Conservation (phyloP, 1,140 invertebrate genomes). For the Drosophila yakuba region DNA sequence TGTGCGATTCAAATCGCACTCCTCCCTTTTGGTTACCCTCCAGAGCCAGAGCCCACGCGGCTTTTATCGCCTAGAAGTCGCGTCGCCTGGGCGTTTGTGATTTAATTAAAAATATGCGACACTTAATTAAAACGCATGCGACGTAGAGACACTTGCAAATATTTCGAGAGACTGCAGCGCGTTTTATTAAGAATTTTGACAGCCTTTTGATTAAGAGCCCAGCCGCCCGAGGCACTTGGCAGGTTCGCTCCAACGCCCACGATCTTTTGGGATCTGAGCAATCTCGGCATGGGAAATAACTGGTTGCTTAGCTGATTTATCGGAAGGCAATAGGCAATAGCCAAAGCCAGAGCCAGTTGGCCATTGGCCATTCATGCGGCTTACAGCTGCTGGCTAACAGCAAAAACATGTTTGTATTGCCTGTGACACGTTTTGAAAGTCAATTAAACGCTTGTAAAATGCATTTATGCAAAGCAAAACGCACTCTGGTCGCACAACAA, state of each 20-base stretch:
- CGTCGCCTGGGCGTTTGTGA: slow-evolving; percentile 64
- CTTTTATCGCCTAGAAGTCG: slow-evolving; percentile 49
- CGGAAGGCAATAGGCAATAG: slow-evolving; percentile 20
- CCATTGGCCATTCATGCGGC: slow-evolving; percentile 63
- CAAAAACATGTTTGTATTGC: slow-evolving; percentile 61
- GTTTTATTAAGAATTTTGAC: slow-evolving; percentile 79
- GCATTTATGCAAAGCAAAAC: slow-evolving; percentile 67
- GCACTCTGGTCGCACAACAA: slow-evolving; percentile 28
- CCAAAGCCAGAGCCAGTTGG: slow-evolving; percentile 12
- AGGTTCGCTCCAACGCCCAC: slow-evolving; percentile 41
- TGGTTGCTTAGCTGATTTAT: slow-evolving; percentile 51
- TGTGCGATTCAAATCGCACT: slow-evolving; percentile 1
- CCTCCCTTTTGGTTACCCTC: slow-evolving; percentile 35
- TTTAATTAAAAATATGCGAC: slow-evolving; percentile 77
- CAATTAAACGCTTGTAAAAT: slow-evolving; percentile 76
- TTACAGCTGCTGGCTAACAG: slow-evolving; percentile 47
- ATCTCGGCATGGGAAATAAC: slow-evolving; percentile 48
- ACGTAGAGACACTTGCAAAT: slow-evolving; percentile 53
- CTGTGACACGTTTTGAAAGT: slow-evolving; percentile 74
- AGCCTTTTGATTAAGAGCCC: slow-evolving; percentile 76
- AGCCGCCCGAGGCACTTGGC: slow-evolving; percentile 39
- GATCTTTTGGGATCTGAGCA: slow-evolving; percentile 9
- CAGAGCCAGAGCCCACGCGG: slow-evolving; percentile 42
- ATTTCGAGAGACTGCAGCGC: slow-evolving; percentile 41
- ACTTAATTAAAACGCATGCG: slow-evolving; percentile 79